A percentile compares a stretch with the other conserved stretches of the same genome.
These are phyloP conservation scores for Heterodera schachtii DNA, from an alignment of 1,140 invertebrate species.

Conservation along the genomic window DNA sequence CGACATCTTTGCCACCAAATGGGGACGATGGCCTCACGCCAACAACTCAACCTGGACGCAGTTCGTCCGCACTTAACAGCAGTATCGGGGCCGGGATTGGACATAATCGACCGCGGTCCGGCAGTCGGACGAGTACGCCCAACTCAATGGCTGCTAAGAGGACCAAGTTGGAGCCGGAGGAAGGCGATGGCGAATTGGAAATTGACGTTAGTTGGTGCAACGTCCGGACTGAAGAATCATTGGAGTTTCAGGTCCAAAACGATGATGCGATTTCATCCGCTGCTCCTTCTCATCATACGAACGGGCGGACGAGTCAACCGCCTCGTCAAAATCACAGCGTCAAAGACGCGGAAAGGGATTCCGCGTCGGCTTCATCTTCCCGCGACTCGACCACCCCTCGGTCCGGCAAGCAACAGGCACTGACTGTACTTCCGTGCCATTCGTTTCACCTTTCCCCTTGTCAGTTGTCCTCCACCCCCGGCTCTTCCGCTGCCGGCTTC, in stretches of 20 bases:
- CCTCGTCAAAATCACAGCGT: constrained; percentile 25
- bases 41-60: constrained; percentile 22
- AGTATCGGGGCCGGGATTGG: not conserved
- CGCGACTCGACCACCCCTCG: constrained; percentile 51
- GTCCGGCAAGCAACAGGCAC: constrained; percentile 44
- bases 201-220: constrained; percentile 55
- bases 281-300: constrained; percentile 31
- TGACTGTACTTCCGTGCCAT: constrained; percentile 15
- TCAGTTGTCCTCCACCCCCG: constrained; percentile 23
- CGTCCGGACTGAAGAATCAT: constrained; percentile 20
- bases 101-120: constrained; percentile 13
- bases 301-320: constrained; percentile 37
- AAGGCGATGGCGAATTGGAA: constrained; percentile 61
- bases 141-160: constrained; percentile 45
- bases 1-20: constrained; percentile 22
- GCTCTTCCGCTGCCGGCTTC: constrained; percentile 21
- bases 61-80: constrained; percentile 24
- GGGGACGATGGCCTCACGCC: constrained; percentile 12
- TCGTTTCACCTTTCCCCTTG: not conserved
- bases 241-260: constrained; percentile 41
- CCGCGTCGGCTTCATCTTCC: constrained; percentile 44
- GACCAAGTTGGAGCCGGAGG: constrained; percentile 57
- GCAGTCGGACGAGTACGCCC: constrained; percentile 24
- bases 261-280: constrained; percentile 42
- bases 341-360: constrained; percentile 48